phyloP scores from a whole-genome alignment of 2,888 invertebrate species.

The Ophion ventricosus region DNA sequence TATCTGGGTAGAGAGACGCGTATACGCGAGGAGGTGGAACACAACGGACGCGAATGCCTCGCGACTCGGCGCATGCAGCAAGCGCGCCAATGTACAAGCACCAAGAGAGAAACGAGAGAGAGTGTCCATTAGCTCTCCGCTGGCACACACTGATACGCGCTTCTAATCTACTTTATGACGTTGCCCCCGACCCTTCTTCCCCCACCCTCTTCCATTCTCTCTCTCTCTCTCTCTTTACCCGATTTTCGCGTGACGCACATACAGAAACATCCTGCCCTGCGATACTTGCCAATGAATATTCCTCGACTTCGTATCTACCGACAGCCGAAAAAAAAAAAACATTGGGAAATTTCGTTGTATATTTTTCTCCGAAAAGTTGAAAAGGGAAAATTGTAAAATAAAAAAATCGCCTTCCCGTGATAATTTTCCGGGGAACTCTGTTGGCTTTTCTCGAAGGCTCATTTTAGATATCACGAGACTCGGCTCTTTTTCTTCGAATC shows the following conservation, averaged over 20 bases:
- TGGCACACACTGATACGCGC: conserved; percentile 7
- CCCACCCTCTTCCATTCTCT: conserved; percentile 11
- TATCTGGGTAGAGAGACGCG: no score
- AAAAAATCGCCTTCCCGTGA: no score
- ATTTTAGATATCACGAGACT: neutral
- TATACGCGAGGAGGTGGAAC: conserved; percentile 7
- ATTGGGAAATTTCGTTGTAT: neutral
- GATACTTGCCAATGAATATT: conserved; percentile 1
- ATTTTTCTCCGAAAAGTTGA: no score
- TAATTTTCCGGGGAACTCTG: no score
- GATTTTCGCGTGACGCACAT: conserved; percentile 12
- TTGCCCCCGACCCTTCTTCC: conserved; percentile 27
- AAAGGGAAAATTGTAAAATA: no score
- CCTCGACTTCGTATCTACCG: neutral
- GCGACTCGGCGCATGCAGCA: conserved; percentile 5
- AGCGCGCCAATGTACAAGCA: conserved; percentile 5
- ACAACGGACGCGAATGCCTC: conserved; percentile 5
- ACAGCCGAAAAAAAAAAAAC: neutral
- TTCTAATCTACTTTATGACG: conserved; percentile 60
- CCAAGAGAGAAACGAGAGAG: conserved; percentile 40
- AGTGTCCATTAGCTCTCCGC: conserved; percentile 53
- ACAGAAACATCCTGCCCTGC: conserved; percentile 1
- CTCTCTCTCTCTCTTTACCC: conserved; percentile 7
- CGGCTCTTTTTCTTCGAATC: neutral
- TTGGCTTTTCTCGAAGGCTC: neutral